These are phyloP conservation scores for Hetaerina titia DNA, from an alignment of 2,888 invertebrate genomes.

Conservation along the genomic window DNA sequence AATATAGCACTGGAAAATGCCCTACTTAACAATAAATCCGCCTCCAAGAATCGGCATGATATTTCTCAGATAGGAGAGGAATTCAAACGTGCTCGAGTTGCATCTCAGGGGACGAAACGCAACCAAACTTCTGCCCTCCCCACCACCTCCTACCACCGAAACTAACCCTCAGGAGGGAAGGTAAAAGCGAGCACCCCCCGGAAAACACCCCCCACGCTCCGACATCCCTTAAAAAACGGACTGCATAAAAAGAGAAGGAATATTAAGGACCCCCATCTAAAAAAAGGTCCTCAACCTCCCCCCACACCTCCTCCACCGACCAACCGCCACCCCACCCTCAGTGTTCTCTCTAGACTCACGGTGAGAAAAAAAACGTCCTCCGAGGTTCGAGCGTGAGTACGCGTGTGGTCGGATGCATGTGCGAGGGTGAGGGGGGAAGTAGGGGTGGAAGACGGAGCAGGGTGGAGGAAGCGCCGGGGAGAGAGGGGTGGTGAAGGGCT, in stretches of 20 bases:
- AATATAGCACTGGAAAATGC: neutral
- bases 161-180: neutral
- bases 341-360: neutral
- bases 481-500: neutral
- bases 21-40: neutral
- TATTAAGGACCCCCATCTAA: slow-evolving; percentile 51
- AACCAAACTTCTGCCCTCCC: neutral
- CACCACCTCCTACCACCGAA: neutral
- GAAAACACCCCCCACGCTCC: neutral
- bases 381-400: slow-evolving; percentile 9
- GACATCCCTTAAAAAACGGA: slow-evolving; percentile 35
- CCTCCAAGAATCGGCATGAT: neutral
- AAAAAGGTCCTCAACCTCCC: slow-evolving; percentile 9
- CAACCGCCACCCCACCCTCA: neutral
- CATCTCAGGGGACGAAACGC: neutral
- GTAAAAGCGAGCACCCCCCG: slow-evolving; percentile 42
- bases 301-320: neutral
- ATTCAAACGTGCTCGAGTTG: neutral
- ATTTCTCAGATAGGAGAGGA: neutral
- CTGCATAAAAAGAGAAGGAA: slow-evolving; percentile 64
- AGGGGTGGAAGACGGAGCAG: neutral
- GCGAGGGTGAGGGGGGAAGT: neutral
- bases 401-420: slow-evolving; percentile 62
- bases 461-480: neutral
- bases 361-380: neutral